Conservation (phyloP, 2,113 vertebrate species). For the Capra hircus region DNA sequence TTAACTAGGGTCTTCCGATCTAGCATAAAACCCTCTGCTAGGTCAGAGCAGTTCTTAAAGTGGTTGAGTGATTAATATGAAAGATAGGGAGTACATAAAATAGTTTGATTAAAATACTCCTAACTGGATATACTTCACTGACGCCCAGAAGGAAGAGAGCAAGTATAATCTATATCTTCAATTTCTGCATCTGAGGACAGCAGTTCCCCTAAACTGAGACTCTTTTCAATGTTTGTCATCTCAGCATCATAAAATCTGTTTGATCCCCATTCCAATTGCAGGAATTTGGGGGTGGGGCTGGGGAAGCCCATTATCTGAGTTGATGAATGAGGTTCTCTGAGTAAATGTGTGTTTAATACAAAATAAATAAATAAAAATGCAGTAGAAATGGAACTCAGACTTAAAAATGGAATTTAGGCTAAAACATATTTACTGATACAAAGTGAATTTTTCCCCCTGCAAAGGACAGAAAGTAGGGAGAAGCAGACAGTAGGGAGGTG, state of each 20-base stretch:
- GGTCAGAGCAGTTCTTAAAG: conserved; percentile 8
- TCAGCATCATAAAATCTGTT: background rate
- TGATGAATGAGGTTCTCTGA: background rate
- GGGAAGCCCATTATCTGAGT: background rate
- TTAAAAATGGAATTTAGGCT: background rate
- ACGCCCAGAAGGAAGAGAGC: background rate
- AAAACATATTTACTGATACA: background rate
- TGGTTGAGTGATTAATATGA: background rate
- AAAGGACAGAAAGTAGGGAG: background rate
- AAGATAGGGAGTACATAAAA: background rate
- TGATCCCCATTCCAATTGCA: background rate
- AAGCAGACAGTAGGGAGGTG: fast-evolving
- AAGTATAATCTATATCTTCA: background rate
- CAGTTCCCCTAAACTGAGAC: background rate
- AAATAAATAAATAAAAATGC: background rate
- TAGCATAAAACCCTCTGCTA: background rate
- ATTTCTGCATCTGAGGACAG: background rate
- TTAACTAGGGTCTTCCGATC: background rate
- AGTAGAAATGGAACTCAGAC: background rate
- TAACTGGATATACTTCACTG: background rate
- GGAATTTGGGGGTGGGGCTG: background rate
- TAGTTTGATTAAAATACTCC: conserved; percentile 5
- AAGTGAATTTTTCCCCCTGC: background rate
- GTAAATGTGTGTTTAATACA: conserved; percentile 5
- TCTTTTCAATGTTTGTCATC: background rate